Evolutionary conservation across 2,797 vertebrate genomes (phyloP).

Genomic region (Oceanodroma leucorhoa): DNA sequence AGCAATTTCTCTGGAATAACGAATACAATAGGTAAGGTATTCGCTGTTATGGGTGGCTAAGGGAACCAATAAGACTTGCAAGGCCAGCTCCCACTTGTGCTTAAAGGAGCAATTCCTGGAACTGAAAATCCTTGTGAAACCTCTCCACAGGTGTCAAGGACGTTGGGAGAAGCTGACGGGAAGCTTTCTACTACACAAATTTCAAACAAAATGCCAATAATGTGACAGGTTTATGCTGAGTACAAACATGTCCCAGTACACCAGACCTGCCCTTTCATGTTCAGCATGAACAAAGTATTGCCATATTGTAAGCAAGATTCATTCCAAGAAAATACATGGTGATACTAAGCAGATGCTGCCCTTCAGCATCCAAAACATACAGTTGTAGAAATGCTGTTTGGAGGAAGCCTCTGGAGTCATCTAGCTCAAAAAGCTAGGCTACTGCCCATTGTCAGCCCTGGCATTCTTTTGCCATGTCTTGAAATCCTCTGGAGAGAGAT

Average conservation of each 20-base stretch:
- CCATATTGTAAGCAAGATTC: not conserved
- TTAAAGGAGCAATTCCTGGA: not conserved
- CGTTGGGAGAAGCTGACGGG: rapidly evolving
- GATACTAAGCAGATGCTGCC: not conserved
- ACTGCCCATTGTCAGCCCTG: not conserved
- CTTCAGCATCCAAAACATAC: not conserved
- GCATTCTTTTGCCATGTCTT: not conserved
- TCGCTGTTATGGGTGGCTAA: not conserved
- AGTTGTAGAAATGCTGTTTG: not conserved
- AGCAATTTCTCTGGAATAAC: not conserved
- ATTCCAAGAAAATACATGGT: not conserved
- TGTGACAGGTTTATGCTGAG: not conserved
- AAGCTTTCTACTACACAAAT: not conserved
- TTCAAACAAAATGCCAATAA: not conserved
- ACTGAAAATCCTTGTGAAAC: not conserved
- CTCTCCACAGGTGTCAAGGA: not conserved
- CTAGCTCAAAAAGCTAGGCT: not conserved
- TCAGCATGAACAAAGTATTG: not conserved
- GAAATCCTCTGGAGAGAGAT: not conserved
- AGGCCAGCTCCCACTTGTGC: not conserved
- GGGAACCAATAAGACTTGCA: not conserved
- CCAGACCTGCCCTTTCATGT: not conserved
- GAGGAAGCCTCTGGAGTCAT: not conserved
- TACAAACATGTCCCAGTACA: not conserved
- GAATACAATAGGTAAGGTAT: not conserved